These are phyloP conservation scores for Agriotes lineatus DNA, from an alignment of 2,888 invertebrate species.

Conservation along the genomic window DNA sequence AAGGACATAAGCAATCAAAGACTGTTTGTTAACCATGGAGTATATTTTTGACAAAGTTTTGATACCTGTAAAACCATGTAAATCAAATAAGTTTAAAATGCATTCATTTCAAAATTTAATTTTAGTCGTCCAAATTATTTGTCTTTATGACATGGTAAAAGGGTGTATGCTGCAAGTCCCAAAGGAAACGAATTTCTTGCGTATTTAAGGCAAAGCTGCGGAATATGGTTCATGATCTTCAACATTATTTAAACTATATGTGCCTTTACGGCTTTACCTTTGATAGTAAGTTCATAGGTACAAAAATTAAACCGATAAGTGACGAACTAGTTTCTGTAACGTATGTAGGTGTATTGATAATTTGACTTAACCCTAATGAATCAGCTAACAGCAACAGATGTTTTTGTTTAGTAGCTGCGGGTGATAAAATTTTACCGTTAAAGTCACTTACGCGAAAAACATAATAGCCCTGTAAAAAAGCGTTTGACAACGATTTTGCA, in stretches of 20 bases:
- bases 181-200: no score
- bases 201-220: no score
- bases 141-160: not conserved
- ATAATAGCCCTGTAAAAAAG: not conserved
- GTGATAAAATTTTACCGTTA: not conserved
- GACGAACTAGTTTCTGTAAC: not conserved
- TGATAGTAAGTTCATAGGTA: not conserved
- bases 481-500: not conserved
- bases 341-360: not conserved
- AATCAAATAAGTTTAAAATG: not conserved
- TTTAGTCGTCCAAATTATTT: not conserved
- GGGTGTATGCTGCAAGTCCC: no score
- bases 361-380: not conserved
- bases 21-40: no score
- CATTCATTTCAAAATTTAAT: not conserved
- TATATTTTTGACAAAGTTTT: no score
- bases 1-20: no score
- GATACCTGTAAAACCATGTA: not conserved
- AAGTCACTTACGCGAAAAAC: not conserved
- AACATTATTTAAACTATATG: not conserved
- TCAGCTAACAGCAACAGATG: not conserved
- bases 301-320: no score
- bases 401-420: not conserved
- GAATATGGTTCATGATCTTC: not conserved
- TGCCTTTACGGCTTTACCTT: not conserved